phyloP scores from a whole-genome alignment of 2,797 vertebrate species.

The Premnoplex brunnescens region DNA sequence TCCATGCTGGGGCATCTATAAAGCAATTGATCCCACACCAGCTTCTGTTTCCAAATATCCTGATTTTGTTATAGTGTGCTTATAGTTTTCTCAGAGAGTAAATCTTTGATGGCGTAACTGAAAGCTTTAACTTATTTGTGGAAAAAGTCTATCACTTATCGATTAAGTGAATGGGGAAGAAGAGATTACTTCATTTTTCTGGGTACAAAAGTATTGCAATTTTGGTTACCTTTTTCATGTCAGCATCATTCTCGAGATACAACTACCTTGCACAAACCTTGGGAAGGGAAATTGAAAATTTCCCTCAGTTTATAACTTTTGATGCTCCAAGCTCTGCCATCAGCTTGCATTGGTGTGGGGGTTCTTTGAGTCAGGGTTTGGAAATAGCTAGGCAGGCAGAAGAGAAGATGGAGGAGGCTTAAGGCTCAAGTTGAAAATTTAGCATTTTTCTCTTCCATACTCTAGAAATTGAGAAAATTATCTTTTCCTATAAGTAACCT shows the following conservation, averaged over 20 bases:
- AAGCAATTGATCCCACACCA: neutral
- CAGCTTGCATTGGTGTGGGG: neutral
- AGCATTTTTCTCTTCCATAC: neutral
- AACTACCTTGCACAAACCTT: neutral
- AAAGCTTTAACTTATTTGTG: neutral
- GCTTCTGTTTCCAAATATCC: neutral
- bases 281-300: neutral
- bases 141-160: neutral
- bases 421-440: neutral
- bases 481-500: neutral
- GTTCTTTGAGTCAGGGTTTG: neutral
- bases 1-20: neutral
- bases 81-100: neutral
- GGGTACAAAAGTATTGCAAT: neutral
- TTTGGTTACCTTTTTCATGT: neutral
- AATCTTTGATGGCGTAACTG: neutral
- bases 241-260: rapidly evolving
- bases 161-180: neutral
- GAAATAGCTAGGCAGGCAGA: neutral
- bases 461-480: neutral
- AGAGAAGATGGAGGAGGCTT: neutral
- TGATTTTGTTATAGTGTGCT: neutral
- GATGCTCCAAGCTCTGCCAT: neutral
- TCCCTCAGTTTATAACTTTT: neutral
- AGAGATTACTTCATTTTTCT: neutral